Evolutionary conservation across 2,888 invertebrate species (phyloP), one percentile per base, ranked within the genome.

Genomic region (Marasmarcha lunaedactyla): DNA sequence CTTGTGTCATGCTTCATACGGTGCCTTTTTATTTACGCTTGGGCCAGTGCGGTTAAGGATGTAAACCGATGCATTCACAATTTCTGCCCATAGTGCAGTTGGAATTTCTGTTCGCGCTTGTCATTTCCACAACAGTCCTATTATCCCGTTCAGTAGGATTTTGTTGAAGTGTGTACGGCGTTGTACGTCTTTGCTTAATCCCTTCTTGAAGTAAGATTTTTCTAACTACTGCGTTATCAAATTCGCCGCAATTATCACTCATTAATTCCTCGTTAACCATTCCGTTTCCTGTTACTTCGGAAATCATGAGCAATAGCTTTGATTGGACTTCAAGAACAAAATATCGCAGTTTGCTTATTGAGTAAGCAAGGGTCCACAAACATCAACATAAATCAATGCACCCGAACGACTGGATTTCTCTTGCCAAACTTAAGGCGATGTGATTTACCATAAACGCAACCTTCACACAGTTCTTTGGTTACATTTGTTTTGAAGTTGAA

Each of bases 1-100:
- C 2, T 9, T 10, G n/a, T n/a, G 14, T 39, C 42, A 42, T 11
- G 37, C 6, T 20, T 42, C 42, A 30, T 37, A 37, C 9, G 42
- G 42, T 5, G 37, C 34, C 39, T 42, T 39, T 12, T 33, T 39
- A 11, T 34, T 9, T 12, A 20, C 9, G 9, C 14, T 14, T 4
- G 42, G 41, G 2, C 41, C 38, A 9, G 41, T 41, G 6, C 40
- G 15, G n/a, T 40, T 43, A 15, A 43, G 9, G 1, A 43, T 36
- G 5, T 40, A 40, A 5, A 26, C 38, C 9, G 38, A 33, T 10
- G 38, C 36, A 2, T 38, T 33, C 0, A 20, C 15, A 12, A 42
- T 15, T n/a, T 42, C 42, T 7, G 42, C 35, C 39, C 42, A 40
- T 10, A 40, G n/a, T 1, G 15, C 33, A 11, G 7, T 4, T 1